Conservation (phyloP, 2,888 invertebrate genomes). For the Epinotia brunnichana region DNA sequence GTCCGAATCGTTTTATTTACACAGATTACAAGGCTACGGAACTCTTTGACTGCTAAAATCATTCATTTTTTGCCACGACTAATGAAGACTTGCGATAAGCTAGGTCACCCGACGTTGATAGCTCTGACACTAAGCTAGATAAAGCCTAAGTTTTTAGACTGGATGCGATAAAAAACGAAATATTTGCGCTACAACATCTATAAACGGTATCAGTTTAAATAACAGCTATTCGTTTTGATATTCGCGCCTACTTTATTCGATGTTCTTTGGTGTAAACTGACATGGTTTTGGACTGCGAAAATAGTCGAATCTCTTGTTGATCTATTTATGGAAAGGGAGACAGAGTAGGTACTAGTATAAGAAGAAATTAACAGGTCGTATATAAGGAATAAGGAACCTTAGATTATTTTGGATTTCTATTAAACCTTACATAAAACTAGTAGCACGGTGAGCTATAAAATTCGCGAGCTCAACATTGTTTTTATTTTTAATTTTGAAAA, state of each 20-base stretch:
- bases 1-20: no score
- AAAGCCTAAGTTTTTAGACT: constrained; percentile 69
- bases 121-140: constrained; percentile 61
- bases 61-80: constrained; percentile 16
- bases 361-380: no score
- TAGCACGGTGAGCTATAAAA: no score
- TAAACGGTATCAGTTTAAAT: constrained; percentile 29
- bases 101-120: constrained; percentile 54
- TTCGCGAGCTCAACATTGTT: no score
- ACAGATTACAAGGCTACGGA: neutral
- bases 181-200: constrained; percentile 48
- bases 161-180: constrained; percentile 46
- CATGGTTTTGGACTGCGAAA: neutral
- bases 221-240: constrained; percentile 8
- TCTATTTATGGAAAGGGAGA: no score
- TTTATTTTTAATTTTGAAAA: no score
- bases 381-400: no score
- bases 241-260: neutral
- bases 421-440: no score
- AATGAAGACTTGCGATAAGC: constrained; percentile 47
- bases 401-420: no score
- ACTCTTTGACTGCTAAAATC: constrained; percentile 13
- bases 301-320: no score
- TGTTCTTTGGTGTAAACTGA: neutral
- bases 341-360: no score